These are phyloP conservation scores for Psix sp. DNA, from an alignment of 1,140 invertebrate species.

Conservation along the genomic window DNA sequence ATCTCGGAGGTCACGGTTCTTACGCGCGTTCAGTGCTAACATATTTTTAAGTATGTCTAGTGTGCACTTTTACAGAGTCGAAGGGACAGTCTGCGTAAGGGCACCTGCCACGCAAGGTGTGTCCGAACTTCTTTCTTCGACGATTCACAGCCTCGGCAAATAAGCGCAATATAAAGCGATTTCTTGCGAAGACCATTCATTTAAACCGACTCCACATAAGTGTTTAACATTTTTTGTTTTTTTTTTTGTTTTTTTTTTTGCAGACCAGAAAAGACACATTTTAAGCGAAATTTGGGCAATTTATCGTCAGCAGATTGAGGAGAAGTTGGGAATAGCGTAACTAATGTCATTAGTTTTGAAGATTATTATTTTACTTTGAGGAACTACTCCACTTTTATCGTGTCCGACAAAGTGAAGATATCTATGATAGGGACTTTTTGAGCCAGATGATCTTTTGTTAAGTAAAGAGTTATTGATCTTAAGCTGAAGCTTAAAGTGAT, in stretches of 20 bases:
- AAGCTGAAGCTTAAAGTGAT: too few species aligned
- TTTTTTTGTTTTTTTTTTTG: constrained; percentile 2
- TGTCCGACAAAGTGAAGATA: constrained; percentile 29
- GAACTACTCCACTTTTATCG: constrained; percentile 5
- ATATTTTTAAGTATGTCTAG: constrained; percentile 74
- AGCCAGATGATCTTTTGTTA: neutral
- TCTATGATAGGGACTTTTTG: constrained; percentile 24
- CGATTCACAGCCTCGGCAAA: constrained; percentile 40
- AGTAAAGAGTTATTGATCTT: constrained; percentile 1
- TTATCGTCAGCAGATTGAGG: constrained; percentile 35
- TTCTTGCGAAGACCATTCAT: constrained; percentile 48
- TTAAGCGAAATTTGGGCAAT: constrained; percentile 50
- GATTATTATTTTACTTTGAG: constrained; percentile 35
- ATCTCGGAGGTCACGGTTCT: constrained; percentile 76
- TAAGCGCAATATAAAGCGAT: constrained; percentile 48
- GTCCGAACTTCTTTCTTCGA: constrained; percentile 59
- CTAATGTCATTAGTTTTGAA: constrained; percentile 44
- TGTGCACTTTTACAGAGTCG: constrained; percentile 53
- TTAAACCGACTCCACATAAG: constrained; percentile 30
- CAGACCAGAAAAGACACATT: constrained; percentile 37
- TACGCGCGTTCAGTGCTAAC: constrained; percentile 71
- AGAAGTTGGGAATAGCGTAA: constrained; percentile 1
- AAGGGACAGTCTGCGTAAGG: constrained; percentile 56
- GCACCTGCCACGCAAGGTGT: constrained; percentile 73
- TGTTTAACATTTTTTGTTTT: constrained; percentile 36